Conservation (phyloP, 2,113 vertebrate species). For the Mesocricetus auratus region DNA sequence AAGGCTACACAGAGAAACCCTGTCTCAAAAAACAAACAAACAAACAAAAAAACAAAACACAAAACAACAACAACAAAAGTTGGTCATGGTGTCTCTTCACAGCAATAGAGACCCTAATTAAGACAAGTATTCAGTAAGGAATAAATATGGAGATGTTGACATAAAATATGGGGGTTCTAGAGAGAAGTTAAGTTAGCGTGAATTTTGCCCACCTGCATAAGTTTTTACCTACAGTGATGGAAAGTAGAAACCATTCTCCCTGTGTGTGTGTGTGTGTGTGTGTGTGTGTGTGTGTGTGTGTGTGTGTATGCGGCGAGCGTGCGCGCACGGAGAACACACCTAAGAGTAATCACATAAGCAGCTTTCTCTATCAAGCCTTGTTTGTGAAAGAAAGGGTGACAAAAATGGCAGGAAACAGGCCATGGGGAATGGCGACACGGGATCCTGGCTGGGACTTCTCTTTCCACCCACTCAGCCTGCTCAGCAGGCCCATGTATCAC, state of each 20-base stretch:
- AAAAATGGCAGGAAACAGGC: constrained; percentile 74
- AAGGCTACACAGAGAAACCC: too few species aligned
- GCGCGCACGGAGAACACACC: constrained; percentile 45
- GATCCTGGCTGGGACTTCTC: constrained; percentile 64
- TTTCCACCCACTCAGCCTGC: constrained; percentile 68
- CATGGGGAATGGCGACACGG: constrained; percentile 72
- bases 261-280: background rate
- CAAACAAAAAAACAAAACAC: too few species aligned
- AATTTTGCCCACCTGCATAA: background rate
- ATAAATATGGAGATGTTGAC: background rate
- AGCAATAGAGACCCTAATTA: background rate
- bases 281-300: too few species aligned
- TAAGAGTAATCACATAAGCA: constrained; percentile 54
- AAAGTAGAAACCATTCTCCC: background rate
- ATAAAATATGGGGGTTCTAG: background rate
- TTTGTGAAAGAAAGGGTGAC: constrained; percentile 74
- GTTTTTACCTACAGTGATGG: background rate
- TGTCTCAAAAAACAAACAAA: too few species aligned
- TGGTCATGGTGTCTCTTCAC: background rate
- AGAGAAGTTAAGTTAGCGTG: background rate
- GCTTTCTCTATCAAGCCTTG: background rate
- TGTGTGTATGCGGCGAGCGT: too few species aligned
- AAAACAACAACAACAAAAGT: too few species aligned
- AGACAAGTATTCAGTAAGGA: background rate
- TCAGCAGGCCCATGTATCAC: constrained; percentile 75